Base-by-base conservation (phyloP, 1,140 invertebrate species). In the Drosophila micromelanica region DNA sequence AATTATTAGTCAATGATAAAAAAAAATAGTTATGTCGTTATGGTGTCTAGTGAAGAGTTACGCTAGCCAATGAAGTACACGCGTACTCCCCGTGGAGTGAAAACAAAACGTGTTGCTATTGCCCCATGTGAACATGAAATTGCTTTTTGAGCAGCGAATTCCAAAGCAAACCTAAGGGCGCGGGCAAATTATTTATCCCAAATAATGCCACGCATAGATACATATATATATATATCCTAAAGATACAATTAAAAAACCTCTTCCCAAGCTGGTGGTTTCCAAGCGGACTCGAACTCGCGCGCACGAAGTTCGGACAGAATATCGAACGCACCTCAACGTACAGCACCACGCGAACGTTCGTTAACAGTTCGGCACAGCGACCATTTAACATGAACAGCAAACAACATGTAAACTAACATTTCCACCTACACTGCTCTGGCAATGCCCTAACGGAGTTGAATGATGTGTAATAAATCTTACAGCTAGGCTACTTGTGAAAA, bases 121-220 rank as follows among this genome's bases (percentile, higher is more conserved):
- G 81, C 81, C 81, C 79, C 70, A 61, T 71, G 62, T 68, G 54
- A 67, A 67, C 45, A 51, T 67, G 73, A 79, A 85, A 78, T 49
- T 51, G 78, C 81, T 45, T 69, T 74, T 76, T 56, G 76, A 76
- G 56, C 76, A 70, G 54, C 62, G 7, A 69, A 73, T 73, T 65
- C 61, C 55, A 76, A 67, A 67, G 51, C 62, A 76, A 65, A 71
- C 60, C 60, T 71, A 64, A 56, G 73, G 65, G 65, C 60, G 9
- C 27, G 5, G 27, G 27, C 27, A 27, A 27, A 23, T 23, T 23
- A 27, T 27, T 23, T 23, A 27, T 27, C 27, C 4, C 23, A 27
- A 27, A 2, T 27, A 27, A n/a, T n/a, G n/a, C n/a, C n/a, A n/a
- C n/a, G n/a, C 27, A 27, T 30, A 7, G 6, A 37, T 37, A 45